Evolutionary conservation across 2,888 invertebrate genomes (phyloP).

Genomic region (Mesorhabditis spiculigera): DNA sequence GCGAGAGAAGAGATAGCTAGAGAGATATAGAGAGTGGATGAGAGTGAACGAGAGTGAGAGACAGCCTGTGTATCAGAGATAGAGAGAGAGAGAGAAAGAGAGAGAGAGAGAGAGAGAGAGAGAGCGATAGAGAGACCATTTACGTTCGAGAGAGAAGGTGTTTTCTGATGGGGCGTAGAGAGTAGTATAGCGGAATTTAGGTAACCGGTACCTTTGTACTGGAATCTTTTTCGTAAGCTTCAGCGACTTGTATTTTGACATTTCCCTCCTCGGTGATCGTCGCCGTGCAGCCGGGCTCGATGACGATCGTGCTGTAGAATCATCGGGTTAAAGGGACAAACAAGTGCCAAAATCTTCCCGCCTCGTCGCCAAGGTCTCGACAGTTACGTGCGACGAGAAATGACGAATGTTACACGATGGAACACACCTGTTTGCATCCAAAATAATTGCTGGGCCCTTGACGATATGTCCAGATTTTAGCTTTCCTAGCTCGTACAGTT

Average conservation of each 20-base stretch:
- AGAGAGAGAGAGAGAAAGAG: too few relatives aligned
- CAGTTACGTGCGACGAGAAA: background rate
- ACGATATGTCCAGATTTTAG: slow-evolving; percentile 73
- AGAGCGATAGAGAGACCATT: too few relatives aligned
- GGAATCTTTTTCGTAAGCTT: slow-evolving; percentile 18
- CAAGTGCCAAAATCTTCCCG: background rate
- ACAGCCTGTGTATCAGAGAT: too few relatives aligned
- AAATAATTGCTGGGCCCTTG: slow-evolving; percentile 85
- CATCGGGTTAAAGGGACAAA: background rate
- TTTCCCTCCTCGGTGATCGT: slow-evolving; percentile 78
- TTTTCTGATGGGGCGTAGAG: too few relatives aligned
- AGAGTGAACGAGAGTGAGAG: too few relatives aligned
- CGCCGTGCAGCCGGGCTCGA: slow-evolving; percentile 84
- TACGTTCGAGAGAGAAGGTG: too few relatives aligned
- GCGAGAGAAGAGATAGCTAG: too few relatives aligned
- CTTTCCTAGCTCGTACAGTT: slow-evolving; percentile 73
- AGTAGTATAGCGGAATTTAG: too few relatives aligned
- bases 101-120: too few relatives aligned
- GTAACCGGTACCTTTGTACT: slow-evolving; percentile 13
- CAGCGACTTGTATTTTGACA: slow-evolving; percentile 55
- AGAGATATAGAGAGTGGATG: too few relatives aligned
- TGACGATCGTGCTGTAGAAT: slow-evolving; percentile 79
- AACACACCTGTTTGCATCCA: slow-evolving; percentile 72
- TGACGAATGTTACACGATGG: slow-evolving; percentile 1
- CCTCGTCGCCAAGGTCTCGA: background rate